Evolutionary conservation across 1,140 invertebrate genomes (phyloP).

Genomic region (Oedothorax gibbosus): DNA sequence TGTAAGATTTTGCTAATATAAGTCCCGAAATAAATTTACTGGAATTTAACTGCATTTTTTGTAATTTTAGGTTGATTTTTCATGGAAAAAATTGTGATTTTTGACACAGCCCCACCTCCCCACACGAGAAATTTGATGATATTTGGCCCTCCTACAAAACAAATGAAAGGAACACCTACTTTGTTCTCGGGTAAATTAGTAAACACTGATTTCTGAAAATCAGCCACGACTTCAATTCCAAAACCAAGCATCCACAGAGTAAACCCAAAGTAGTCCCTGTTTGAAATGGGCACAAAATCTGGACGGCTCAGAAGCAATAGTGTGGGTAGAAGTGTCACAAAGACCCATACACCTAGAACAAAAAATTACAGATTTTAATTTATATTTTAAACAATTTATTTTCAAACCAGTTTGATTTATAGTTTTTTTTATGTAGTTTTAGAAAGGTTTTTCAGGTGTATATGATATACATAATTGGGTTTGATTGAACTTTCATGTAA

Average conservation of each 20-base stretch:
- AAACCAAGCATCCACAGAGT: conserved; percentile 86
- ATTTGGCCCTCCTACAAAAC: too few species aligned
- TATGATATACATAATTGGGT: too few species aligned
- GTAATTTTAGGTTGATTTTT: too few species aligned
- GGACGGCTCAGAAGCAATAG: conserved; percentile 66
- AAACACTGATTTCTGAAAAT: conserved; percentile 91
- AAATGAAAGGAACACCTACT: conserved; percentile 74
- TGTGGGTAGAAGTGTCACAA: conserved; percentile 69
- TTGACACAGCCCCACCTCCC: too few species aligned
- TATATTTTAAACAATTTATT: not conserved
- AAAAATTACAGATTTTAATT: not conserved
- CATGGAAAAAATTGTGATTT: too few species aligned
- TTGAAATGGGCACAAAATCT: conserved; percentile 39
- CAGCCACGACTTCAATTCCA: conserved; percentile 87
- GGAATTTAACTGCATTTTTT: too few species aligned
- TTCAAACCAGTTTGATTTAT: not conserved
- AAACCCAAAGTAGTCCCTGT: conserved; percentile 82
- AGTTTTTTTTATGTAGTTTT: too few species aligned
- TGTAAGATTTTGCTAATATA: too few species aligned
- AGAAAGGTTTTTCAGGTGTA: too few species aligned
- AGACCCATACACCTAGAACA: conserved; percentile 67
- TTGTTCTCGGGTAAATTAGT: conserved; percentile 85
- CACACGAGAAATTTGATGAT: too few species aligned
- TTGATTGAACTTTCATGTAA: too few species aligned
- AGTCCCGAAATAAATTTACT: too few species aligned